These are phyloP conservation scores for Panzeria rudis DNA, from an alignment of 2,888 invertebrate species.

Conservation along the genomic window DNA sequence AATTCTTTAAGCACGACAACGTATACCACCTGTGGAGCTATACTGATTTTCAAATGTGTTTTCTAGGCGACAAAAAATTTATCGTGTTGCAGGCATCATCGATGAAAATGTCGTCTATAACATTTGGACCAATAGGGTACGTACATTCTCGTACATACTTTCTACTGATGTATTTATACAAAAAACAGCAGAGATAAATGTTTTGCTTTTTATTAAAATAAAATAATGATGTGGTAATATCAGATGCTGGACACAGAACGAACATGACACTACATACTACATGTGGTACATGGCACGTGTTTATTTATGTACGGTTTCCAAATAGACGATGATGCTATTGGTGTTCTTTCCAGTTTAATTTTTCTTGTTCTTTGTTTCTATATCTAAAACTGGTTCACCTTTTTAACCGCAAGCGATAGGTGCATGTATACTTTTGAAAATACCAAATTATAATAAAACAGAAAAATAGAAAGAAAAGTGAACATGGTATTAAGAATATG, in stretches of 20 bases:
- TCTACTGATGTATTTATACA: conserved; percentile 7
- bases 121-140: no score
- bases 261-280: conserved; percentile 18
- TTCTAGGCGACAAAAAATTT: no score
- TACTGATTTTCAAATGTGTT: no score
- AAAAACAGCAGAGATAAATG: conserved; percentile 39
- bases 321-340: conserved; percentile 49
- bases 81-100: no score
- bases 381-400: conserved; percentile 27
- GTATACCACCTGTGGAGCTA: no score
- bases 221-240: conserved; percentile 65
- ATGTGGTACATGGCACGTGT: not conserved
- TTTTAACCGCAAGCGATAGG: conserved; percentile 25
- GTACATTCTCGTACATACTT: no score
- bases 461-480: conserved; percentile 17
- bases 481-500: conserved; percentile 32
- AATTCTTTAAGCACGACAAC: no score
- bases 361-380: not conserved
- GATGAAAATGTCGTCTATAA: no score
- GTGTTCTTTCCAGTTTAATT: conserved; percentile 35
- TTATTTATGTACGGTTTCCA: conserved; percentile 45
- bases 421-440: no score
- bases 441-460: conserved; percentile 19
- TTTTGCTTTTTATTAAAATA: conserved; percentile 50
- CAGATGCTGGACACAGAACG: conserved; percentile 30